These are phyloP conservation scores for Drosophila ambigua DNA, from an alignment of 1,140 invertebrate genomes.

Conservation along the genomic window DNA sequence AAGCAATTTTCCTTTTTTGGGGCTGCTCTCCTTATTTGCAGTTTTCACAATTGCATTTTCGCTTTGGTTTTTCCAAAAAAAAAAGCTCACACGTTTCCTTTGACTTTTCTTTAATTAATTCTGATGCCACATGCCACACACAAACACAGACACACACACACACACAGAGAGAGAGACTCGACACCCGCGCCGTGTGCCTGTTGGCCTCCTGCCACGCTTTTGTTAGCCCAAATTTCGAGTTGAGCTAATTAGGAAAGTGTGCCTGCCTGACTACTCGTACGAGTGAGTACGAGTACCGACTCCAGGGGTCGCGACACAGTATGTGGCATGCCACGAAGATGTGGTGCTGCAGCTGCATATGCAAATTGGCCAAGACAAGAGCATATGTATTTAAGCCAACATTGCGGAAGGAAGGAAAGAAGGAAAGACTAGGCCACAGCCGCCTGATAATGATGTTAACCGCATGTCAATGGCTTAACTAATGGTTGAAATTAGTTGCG, in stretches of 20 bases:
- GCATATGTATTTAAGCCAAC: background rate
- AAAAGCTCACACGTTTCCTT: conserved; percentile 30
- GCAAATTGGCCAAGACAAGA: conserved; percentile 71
- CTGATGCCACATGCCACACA: conserved; percentile 64
- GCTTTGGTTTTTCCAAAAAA: conserved; percentile 13
- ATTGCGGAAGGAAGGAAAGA: too few relatives aligned
- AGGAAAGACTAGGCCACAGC: background rate
- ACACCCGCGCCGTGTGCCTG: background rate
- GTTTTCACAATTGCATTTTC: conserved; percentile 42
- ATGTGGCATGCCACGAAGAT: conserved; percentile 48
- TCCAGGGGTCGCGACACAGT: conserved; percentile 13
- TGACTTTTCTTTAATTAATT: conserved; percentile 81
- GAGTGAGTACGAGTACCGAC: conserved; percentile 7
- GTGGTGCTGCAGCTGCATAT: conserved; percentile 49
- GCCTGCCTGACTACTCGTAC: conserved; percentile 34
- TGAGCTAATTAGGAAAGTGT: conserved; percentile 77
- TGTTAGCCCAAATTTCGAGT: conserved; percentile 76
- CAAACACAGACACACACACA: conserved; percentile 45
- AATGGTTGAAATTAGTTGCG: conserved; percentile 31
- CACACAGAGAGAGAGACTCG: too few relatives aligned
- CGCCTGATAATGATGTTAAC: conserved; percentile 35
- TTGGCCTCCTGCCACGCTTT: conserved; percentile 38
- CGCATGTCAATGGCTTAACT: conserved; percentile 26
- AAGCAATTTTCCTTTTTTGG: conserved; percentile 36
- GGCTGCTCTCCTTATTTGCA: conserved; percentile 40